These are phyloP conservation scores for Eremophila alpestris DNA, from an alignment of 2,797 vertebrate species.

Conservation along the genomic window DNA sequence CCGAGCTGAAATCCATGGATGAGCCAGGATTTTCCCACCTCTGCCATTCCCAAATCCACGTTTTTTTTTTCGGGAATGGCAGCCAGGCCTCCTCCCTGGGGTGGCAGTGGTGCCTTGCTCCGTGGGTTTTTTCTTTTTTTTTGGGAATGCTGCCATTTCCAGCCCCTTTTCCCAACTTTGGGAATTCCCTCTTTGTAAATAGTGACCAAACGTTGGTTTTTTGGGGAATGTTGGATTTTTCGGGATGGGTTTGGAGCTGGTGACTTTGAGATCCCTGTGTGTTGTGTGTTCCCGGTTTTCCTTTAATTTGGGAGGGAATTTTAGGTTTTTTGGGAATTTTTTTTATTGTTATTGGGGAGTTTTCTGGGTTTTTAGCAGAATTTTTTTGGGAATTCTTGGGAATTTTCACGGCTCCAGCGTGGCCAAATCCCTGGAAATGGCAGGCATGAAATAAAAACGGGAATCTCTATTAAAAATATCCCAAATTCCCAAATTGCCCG, in stretches of 20 bases:
- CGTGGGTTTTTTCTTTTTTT: not conserved
- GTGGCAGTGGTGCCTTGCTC: not conserved
- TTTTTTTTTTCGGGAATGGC: not conserved
- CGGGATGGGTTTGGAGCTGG: not conserved
- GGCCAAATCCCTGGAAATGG: constrained; percentile 80
- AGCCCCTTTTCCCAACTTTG: not conserved
- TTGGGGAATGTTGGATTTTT: not conserved
- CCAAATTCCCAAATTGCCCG: not conserved
- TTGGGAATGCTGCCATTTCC: not conserved
- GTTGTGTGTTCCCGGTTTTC: not conserved
- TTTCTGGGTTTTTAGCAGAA: not conserved
- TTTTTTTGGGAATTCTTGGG: not conserved
- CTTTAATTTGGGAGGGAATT: not conserved
- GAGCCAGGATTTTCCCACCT: not conserved
- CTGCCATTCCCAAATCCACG: not conserved
- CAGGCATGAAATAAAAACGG: constrained; percentile 78
- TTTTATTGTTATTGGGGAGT: not conserved
- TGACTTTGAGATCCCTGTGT: not conserved
- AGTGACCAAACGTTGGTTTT: not conserved
- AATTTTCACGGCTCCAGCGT: not conserved
- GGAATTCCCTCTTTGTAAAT: not conserved
- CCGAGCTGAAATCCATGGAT: not conserved
- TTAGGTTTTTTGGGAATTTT: not conserved
- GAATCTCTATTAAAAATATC: constrained; percentile 52
- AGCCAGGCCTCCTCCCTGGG: not conserved